Evolutionary conservation across 2,888 invertebrate genomes (phyloP).

Genomic region (Leuctra nigra): DNA sequence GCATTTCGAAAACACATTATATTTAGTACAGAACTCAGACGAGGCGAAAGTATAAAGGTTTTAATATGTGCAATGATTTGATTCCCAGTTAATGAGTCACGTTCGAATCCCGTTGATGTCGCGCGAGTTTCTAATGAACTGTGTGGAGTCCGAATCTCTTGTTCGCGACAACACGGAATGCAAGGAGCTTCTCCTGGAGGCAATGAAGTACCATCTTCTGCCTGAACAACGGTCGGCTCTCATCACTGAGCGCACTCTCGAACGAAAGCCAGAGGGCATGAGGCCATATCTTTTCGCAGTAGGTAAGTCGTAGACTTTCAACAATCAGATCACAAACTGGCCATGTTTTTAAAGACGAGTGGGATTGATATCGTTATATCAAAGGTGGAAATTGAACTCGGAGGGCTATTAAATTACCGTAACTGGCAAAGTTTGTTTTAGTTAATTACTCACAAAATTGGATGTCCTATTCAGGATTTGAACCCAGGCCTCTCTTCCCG

Average conservation of each 20-base stretch:
- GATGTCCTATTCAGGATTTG: not conserved
- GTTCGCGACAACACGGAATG: constrained; percentile 57
- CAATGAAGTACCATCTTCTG: constrained; percentile 62
- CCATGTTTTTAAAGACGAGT: too few relatives aligned
- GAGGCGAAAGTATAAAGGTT: too few relatives aligned
- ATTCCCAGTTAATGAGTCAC: constrained; percentile 52
- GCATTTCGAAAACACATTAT: too few relatives aligned
- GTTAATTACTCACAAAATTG: too few relatives aligned
- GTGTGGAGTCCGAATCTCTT: constrained; percentile 57
- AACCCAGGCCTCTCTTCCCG: not conserved
- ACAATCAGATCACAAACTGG: too few relatives aligned
- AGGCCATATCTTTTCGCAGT: constrained; percentile 59
- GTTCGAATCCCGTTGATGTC: constrained; percentile 56
- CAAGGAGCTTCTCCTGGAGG: constrained; percentile 57
- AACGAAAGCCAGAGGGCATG: constrained; percentile 58
- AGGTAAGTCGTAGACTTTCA: constrained; percentile 32
- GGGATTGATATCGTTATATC: too few relatives aligned
- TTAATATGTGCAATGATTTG: too few relatives aligned
- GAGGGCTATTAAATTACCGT: too few relatives aligned
- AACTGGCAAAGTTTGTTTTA: too few relatives aligned
- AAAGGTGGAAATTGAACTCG: too few relatives aligned
- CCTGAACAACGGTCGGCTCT: constrained; percentile 59
- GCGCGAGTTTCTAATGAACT: constrained; percentile 58
- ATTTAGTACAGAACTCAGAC: too few relatives aligned
- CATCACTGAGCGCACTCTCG: constrained; percentile 53